Base-by-base conservation (phyloP, 2,888 invertebrate species). In the Agonopterix heracliana region DNA sequence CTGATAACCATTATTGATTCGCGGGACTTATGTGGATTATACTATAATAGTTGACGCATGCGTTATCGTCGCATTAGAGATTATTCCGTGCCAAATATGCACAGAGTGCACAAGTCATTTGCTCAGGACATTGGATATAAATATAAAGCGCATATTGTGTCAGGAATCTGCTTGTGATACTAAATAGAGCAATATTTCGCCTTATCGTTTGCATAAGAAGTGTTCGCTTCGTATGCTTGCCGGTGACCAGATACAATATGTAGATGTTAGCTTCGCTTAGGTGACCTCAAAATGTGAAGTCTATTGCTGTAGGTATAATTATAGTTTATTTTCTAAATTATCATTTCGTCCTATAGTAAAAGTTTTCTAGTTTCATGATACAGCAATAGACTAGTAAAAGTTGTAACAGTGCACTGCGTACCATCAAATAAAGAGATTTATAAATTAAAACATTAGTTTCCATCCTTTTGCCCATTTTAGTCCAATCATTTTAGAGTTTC, bases 361-460 rank as follows among this genome's bases (percentile, higher is more conserved):
- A 26, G n/a, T 46, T 17, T 1, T 11, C 12, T 41, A 5, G 38
- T 38, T n/a, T 10, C 38, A 38, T 38, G 9, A n/a, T 38, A 12
- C 49, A 44, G 50, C 50, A 44, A 44, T 46, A 45, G 46, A 44
- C 36, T 42, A 44, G 9, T 26, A n/a, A 26, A 26, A 38, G 10
- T 60, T 75, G 71, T 71, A 71, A 71, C 71, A 60, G 67, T 74
- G 79, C 77, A 76, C 74, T 67, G 70, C 70, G 68, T 76, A 75
- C 71, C 78, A 78, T 73, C 71, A 78, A 83, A 81, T 82, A 83
- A 81, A 84, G 66, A 76, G 69, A 76, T 76, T 78, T 80, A 71
- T 70, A 71, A 81, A 78, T 66, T 63, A 63, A 41, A 41, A 41
- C 38, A 38, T 38, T 38, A 1, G 10, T 26, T 26, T 26, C 26